These are phyloP conservation scores for Psephotus haematonotus DNA, from an alignment of 2,113 vertebrate species.

Conservation along the genomic window DNA sequence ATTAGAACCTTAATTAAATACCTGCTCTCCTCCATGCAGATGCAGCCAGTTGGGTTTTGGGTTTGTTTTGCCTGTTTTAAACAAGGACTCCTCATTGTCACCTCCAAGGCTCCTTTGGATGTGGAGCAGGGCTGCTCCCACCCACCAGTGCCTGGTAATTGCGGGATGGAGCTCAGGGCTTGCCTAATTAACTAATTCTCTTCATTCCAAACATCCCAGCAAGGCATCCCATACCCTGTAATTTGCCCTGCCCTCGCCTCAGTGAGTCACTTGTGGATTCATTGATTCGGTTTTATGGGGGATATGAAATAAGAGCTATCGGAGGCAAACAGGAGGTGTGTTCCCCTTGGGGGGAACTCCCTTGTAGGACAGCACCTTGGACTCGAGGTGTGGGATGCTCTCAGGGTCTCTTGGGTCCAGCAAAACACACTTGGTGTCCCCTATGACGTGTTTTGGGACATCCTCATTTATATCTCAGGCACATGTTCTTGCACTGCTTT, in stretches of 20 bases:
- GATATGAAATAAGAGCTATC: background rate
- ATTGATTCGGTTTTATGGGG: background rate
- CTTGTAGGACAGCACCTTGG: background rate
- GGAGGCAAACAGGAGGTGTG: fast-evolving
- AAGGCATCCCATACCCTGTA: background rate
- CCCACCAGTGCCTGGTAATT: background rate
- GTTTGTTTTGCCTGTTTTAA: background rate
- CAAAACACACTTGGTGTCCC: background rate
- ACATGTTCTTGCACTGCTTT: fast-evolving
- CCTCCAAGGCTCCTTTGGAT: background rate
- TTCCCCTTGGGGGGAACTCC: background rate
- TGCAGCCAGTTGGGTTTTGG: fast-evolving
- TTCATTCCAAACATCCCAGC: constrained; percentile 10
- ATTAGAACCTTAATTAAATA: constrained; percentile 2
- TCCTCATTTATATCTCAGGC: background rate
- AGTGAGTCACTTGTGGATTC: background rate
- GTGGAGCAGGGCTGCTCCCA: background rate
- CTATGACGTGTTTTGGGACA: background rate
- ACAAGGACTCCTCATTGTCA: fast-evolving
- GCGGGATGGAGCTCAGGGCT: background rate
- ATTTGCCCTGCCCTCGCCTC: background rate
- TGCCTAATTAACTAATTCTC: constrained; percentile 17
- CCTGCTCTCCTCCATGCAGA: background rate
- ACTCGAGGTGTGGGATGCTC: fast-evolving
- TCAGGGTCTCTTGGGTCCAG: background rate